Percentiles rank a stretch among this genome's conserved stretches.
Conservation (phyloP, 1,140 invertebrate genomes). For the Mycetomoellerius zeteki region DNA sequence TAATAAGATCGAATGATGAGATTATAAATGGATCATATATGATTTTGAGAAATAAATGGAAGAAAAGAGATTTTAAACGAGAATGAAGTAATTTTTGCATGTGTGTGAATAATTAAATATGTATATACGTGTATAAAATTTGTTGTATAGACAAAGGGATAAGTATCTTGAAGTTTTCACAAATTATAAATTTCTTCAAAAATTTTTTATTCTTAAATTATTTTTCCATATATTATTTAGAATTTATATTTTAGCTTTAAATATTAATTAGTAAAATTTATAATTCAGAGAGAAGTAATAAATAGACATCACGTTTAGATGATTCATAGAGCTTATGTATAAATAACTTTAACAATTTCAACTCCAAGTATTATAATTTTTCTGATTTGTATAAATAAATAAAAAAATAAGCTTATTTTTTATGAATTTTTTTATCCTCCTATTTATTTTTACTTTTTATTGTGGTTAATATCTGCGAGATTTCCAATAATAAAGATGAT, state of each 20-base stretch:
- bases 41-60: slow-evolving; percentile 16
- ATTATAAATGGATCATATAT: not conserved
- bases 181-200: not conserved
- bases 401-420: not conserved
- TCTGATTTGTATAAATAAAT: not conserved
- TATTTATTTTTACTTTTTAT: slow-evolving; percentile 4
- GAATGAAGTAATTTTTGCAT: not conserved
- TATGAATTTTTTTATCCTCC: not conserved
- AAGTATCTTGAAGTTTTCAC: not conserved
- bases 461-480: not conserved
- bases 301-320: not conserved
- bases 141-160: not conserved
- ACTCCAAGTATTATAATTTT: not conserved
- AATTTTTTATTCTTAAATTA: not conserved
- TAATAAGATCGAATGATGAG: not conserved
- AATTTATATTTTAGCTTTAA: not conserved
- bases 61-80: not conserved
- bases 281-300: not conserved
- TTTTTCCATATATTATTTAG: not conserved
- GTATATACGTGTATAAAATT: not conserved
- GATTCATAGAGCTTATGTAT: not conserved
- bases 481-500: not conserved
- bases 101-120: not conserved
- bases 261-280: not conserved
- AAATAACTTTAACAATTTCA: not conserved